Evolutionary conservation across 2,113 vertebrate genomes (phyloP).

Genomic region (Indicator indicator): DNA sequence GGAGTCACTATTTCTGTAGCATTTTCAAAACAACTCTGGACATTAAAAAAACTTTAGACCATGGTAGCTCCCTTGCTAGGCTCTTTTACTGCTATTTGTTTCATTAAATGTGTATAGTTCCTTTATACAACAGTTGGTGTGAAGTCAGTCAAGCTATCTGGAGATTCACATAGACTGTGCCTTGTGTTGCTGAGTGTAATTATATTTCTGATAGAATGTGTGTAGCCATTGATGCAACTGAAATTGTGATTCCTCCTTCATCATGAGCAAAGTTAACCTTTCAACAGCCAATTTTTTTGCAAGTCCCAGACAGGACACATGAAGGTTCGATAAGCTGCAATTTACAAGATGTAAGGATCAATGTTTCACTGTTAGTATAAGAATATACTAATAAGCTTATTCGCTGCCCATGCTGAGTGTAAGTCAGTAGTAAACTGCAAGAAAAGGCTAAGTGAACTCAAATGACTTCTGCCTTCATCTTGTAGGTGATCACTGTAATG

Average conservation of each 20-base stretch:
- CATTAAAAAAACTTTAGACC: not conserved
- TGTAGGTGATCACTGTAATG: not conserved
- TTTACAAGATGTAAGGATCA: not conserved
- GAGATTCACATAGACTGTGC: not conserved
- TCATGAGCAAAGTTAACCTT: not conserved
- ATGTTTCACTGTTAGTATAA: not conserved
- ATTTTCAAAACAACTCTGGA: not conserved
- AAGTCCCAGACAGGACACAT: too few relatives aligned
- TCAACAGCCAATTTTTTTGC: not conserved
- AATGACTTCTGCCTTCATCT: not conserved
- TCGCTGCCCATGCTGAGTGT: not conserved
- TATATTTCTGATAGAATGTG: not conserved
- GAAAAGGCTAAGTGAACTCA: not conserved
- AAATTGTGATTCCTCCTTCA: not conserved
- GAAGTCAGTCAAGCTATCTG: not conserved
- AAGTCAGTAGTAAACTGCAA: not conserved
- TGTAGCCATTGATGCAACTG: not conserved
- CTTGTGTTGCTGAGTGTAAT: not conserved
- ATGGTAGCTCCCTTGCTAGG: not conserved
- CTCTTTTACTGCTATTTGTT: not conserved
- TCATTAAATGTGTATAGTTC: not conserved
- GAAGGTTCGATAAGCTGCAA: not conserved
- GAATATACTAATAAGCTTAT: not conserved
- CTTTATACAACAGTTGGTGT: not conserved
- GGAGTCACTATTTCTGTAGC: not conserved